A percentile compares a stretch with the other conserved stretches of the same genome.
Conservation (phyloP, 1,140 invertebrate genomes). For the Aphelenchoides avenae region DNA sequence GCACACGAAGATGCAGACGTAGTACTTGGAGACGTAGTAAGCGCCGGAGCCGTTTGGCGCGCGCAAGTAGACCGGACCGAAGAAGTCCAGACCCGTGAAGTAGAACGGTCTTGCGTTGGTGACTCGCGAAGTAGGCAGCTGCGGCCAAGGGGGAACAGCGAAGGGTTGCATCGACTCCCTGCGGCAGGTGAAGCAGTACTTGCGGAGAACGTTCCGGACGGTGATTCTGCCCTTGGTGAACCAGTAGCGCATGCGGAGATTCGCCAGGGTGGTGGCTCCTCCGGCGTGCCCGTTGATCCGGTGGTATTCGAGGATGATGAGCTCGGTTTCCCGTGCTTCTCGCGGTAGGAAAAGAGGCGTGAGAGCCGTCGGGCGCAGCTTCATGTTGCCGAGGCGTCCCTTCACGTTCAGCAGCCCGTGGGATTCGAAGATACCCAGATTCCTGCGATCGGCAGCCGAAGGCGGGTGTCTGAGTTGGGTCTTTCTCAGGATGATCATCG, state of each 20-base stretch:
- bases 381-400: not conserved
- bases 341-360: conserved; percentile 4
- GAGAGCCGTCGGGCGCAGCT: not conserved
- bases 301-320: conserved; percentile 1
- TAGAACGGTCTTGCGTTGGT: not conserved
- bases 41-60: too few relatives aligned
- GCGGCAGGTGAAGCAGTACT: not conserved
- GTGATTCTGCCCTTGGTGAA: not conserved
- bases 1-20: too few relatives aligned
- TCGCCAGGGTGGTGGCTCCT: not conserved
- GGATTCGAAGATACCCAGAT: too few relatives aligned
- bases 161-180: not conserved
- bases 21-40: too few relatives aligned
- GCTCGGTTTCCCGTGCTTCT: not conserved
- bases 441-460: too few relatives aligned
- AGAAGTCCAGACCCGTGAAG: conserved; percentile 1
- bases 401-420: too few relatives aligned
- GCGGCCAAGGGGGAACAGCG: not conserved
- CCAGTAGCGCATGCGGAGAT: not conserved
- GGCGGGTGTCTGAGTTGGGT: too few relatives aligned
- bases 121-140: not conserved
- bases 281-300: not conserved
- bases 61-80: not conserved
- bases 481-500: too few relatives aligned
- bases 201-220: not conserved